Base-by-base conservation (phyloP, 2,888 invertebrate genomes). In the Andrena fulva region DNA sequence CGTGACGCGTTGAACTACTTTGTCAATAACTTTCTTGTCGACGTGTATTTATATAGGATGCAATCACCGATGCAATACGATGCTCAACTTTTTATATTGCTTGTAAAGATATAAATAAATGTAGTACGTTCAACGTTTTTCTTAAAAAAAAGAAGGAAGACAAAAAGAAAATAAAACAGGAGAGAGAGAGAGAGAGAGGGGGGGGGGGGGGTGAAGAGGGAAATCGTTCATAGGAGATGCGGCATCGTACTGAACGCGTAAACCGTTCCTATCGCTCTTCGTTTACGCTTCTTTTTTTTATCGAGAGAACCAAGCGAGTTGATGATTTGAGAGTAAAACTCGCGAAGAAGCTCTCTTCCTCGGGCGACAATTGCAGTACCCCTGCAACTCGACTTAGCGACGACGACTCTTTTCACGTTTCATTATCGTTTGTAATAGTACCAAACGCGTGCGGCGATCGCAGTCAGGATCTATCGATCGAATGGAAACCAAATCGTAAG, bases 51-150 rank as follows among this genome's bases (percentile, higher is more conserved):
- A 79, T 85, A 88, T 87, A 83, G 83, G 79, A 90, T 83, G 90
- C 87, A 86, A 86, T 83, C 78, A 84, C 82, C 60, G 86, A 77
- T 84, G 87, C 91, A 91, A 91, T 91, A 91, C 85, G 89, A 93
- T 91, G 92, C 92, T 93, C 92, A 93, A 93, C 89, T 93, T 92
- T 91, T 92, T 93, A 92, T 92, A 92, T 90, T 88, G 92, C 92
- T 92, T 92, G 91, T 91, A 90, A 90, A 89, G 82, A 85, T 74
- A 82, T 68, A 77, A 78, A 84, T 79, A 80, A 84, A 84, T 79
- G 79, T 82, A 87, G 75, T 82, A 86, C 74, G 81, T 80, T 77
- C 80, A 74, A 87, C 69, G 79, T 82, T 82, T 89, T 88, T 88
- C 75, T 72, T 73, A 84, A 74, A 80, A 71, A 67, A 81, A 64